These are phyloP conservation scores for Myodes glareolus DNA, from an alignment of 2,113 vertebrate species.

Conservation along the genomic window DNA sequence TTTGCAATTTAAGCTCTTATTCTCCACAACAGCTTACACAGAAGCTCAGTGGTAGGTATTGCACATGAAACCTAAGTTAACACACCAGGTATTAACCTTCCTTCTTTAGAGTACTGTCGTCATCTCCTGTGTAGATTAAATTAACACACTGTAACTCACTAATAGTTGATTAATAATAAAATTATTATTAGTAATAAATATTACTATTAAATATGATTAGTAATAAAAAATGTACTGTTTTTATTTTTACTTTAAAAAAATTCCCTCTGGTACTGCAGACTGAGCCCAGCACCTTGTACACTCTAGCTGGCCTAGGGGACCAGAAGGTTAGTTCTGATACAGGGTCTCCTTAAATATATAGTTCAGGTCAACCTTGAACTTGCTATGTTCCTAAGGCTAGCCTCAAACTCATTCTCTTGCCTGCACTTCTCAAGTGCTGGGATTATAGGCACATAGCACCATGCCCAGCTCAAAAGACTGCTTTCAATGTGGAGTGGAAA, in stretches of 20 bases:
- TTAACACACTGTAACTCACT: slow-evolving; percentile 43
- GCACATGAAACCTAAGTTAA: slow-evolving; percentile 29
- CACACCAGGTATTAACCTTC: slow-evolving; percentile 13
- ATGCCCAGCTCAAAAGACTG: neutral
- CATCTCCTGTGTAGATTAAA: neutral
- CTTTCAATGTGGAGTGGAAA: neutral
- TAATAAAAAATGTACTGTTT: neutral
- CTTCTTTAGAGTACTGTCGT: slow-evolving; percentile 28
- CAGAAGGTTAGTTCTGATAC: neutral
- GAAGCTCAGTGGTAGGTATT: neutral
- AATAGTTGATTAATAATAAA: no score
- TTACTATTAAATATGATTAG: no score
- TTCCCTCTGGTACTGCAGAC: neutral
- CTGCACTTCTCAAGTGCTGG: neutral
- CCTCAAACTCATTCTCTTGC: neutral
- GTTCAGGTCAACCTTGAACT: neutral
- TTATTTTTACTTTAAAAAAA: neutral
- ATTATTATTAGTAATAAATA: no score
- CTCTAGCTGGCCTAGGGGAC: neutral
- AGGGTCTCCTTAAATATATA: neutral
- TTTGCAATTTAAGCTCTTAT: neutral
- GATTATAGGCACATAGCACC: neutral
- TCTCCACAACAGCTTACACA: neutral
- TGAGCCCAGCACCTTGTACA: neutral
- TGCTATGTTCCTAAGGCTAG: neutral